Conservation (phyloP, 1,140 invertebrate genomes). For the Camponotus floridanus region DNA sequence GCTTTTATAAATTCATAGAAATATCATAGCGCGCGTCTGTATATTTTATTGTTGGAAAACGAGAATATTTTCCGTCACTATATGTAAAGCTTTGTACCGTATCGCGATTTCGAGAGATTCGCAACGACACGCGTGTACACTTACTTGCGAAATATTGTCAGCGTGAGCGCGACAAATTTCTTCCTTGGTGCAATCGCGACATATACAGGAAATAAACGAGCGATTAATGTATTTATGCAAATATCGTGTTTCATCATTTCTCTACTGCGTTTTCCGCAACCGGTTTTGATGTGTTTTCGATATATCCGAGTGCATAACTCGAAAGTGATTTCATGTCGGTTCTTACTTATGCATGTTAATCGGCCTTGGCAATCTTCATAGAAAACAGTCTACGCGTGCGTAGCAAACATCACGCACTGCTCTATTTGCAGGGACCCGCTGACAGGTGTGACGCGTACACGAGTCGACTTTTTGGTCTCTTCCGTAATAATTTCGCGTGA, state of each 20-base stretch:
- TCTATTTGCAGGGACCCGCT: background rate
- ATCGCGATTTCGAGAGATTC: slow-evolving; percentile 46
- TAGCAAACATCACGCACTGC: background rate
- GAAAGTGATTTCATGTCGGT: background rate
- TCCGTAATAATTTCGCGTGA: background rate
- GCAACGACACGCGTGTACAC: slow-evolving; percentile 29
- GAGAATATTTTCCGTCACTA: background rate
- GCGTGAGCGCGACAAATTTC: background rate
- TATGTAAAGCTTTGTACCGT: background rate
- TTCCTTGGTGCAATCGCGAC: background rate
- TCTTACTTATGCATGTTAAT: background rate
- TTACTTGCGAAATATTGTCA: slow-evolving; percentile 4
- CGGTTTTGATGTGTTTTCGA: background rate
- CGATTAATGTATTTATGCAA: background rate
- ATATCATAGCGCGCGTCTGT: background rate
- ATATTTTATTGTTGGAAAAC: background rate
- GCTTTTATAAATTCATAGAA: background rate
- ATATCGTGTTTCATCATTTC: background rate
- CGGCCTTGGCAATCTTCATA: background rate
- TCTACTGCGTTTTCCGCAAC: background rate
- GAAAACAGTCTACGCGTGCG: background rate
- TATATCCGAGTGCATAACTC: background rate
- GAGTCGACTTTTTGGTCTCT: slow-evolving; percentile 19
- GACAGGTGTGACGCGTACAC: background rate
- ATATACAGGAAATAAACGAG: slow-evolving; percentile 22